phyloP scores from a whole-genome alignment of 2,888 invertebrate genomes.

The Carterocephalus palaemon region DNA sequence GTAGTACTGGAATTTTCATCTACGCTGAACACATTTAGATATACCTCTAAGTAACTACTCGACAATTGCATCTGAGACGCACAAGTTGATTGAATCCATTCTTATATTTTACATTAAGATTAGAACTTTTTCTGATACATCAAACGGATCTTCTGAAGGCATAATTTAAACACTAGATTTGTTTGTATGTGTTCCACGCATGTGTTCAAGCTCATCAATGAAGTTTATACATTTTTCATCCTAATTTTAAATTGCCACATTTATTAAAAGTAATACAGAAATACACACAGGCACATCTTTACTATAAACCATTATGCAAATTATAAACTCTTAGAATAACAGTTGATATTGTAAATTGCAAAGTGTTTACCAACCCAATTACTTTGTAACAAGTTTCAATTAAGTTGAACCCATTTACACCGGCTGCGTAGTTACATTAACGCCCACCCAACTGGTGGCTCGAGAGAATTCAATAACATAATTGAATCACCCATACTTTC shows the following conservation, averaged over 20 bases:
- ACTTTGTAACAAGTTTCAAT: constrained; percentile 20
- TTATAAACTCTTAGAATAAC: neutral
- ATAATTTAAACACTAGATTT: no score
- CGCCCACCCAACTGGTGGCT: constrained; percentile 3
- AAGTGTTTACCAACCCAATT: constrained; percentile 16
- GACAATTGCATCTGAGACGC: no score
- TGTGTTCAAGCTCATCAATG: no score
- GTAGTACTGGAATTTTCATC: constrained; percentile 14
- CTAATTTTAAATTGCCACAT: no score
- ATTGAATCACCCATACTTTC: constrained; percentile 12
- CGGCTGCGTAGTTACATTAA: constrained; percentile 16
- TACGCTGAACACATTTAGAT: constrained; percentile 19
- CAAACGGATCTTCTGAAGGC: no score
- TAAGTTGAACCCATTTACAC: constrained; percentile 10
- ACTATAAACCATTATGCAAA: neutral
- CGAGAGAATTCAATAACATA: constrained; percentile 8
- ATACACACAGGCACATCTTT: neutral
- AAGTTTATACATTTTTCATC: no score
- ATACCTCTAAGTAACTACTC: constrained; percentile 13
- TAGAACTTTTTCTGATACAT: no score
- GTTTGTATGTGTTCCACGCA: no score
- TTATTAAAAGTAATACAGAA: no score
- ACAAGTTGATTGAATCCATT: no score
- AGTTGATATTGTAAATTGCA: constrained; percentile 9
- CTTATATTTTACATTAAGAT: no score